Percentiles rank a stretch among this genome's conserved stretches.
These are phyloP conservation scores for Python bivittatus DNA, from an alignment of 2,113 vertebrate species.

Conservation along the genomic window DNA sequence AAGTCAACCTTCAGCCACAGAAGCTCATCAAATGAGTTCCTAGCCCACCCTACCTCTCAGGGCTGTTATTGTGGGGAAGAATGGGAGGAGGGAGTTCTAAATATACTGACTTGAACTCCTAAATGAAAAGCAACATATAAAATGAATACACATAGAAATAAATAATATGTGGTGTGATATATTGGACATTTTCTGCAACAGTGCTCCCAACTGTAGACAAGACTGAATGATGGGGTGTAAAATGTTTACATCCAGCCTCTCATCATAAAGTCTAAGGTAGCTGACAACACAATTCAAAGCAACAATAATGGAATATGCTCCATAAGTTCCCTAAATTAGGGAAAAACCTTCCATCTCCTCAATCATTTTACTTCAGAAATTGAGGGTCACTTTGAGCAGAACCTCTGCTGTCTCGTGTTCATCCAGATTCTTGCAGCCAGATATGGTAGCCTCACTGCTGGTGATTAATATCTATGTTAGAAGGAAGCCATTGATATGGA, in stretches of 20 bases:
- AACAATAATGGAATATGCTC: neutral
- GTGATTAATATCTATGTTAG: neutral
- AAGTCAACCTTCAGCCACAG: neutral
- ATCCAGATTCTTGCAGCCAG: neutral
- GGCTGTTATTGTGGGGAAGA: neutral
- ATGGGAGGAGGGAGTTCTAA: neutral
- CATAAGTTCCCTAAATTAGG: neutral
- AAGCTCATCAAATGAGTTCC: neutral
- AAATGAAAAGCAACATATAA: neutral
- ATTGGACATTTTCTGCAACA: neutral
- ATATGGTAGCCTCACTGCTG: neutral
- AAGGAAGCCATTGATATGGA: neutral
- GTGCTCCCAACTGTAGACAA: neutral
- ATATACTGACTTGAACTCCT: neutral
- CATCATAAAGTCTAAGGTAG: neutral
- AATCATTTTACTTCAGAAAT: neutral
- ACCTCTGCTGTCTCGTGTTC: neutral
- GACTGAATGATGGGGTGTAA: neutral
- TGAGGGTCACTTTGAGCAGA: neutral
- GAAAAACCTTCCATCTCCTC: neutral
- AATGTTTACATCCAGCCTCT: neutral
- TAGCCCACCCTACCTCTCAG: neutral
- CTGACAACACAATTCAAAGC: neutral
- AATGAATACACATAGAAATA: neutral
- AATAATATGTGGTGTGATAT: neutral